Conservation (phyloP, 1,140 invertebrate species). For the Bombus superbus region DNA sequence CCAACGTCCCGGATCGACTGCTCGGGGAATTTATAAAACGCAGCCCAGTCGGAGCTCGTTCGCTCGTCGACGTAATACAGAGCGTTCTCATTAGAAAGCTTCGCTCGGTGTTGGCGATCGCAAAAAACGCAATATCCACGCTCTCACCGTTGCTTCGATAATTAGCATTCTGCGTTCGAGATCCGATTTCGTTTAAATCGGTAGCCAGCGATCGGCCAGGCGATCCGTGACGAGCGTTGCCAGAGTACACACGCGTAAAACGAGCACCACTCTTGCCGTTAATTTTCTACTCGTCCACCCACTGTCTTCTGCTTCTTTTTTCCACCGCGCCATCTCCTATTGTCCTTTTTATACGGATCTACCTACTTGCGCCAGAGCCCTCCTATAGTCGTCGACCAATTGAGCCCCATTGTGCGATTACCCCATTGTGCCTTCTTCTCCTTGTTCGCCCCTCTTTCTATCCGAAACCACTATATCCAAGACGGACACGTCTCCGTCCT, state of each 20-base stretch:
- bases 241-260: neutral
- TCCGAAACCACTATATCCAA: constrained; percentile 38
- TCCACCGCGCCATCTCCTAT: constrained; percentile 40
- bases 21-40: constrained; percentile 42
- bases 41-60: neutral
- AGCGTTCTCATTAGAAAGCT: constrained; percentile 36
- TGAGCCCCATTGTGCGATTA: constrained; percentile 61
- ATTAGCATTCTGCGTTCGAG: constrained; percentile 23
- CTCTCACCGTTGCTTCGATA: constrained; percentile 23
- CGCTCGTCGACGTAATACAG: constrained; percentile 15
- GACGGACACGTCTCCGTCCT: constrained; percentile 26
- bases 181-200: constrained; percentile 36
- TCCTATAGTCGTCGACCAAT: constrained; percentile 58
- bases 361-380: constrained; percentile 43
- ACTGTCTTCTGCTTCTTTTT: constrained; percentile 33
- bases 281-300: constrained; percentile 35
- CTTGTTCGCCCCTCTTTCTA: neutral
- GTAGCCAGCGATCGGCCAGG: neutral
- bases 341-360: constrained; percentile 61
- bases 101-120: neutral
- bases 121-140: constrained; percentile 44
- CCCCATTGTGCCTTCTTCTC: constrained; percentile 56
- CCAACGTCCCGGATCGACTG: constrained; percentile 19
- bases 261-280: constrained; percentile 31
- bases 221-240: constrained; percentile 5